Evolutionary conservation across 2,888 invertebrate species (phyloP), one percentile per base, ranked within the genome.

Genomic region (Allolobophora icterica): DNA sequence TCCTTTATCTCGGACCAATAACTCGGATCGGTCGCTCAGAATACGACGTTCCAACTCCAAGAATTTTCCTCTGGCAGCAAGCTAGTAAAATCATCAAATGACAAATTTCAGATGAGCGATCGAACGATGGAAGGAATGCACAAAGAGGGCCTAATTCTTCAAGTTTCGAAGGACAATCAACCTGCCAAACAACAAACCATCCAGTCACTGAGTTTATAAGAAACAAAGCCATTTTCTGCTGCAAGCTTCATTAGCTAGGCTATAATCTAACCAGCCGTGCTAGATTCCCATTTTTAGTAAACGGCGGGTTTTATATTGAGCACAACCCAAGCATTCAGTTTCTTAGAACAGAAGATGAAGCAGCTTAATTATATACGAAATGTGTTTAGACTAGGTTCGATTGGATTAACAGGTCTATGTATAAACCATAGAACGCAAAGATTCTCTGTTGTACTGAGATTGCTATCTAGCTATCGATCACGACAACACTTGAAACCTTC

Each of bases 1-100:
- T 92, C 97, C 96, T 5, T 96, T 96, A 95, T 98, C 98, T 90
- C 96, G 96, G 17, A 97, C 96, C 0, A 96, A 95, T n/a, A 98
- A 95, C 15, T 97, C 96, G 5, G 96, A 96, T 0, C 97, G 97
- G 94, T 98, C 97, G 89, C 96, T 97, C 92, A 97, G 96, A 94
- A 97, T 97, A n/a, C 98, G 96, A 1, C 97, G 96, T 95, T 97
- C 97, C 94, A 98, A 97, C 94, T 97, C 97, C 92, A 97, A 97
- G 90, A 97, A 96, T 95, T 98, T 97, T 8, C 98, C 98, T 93
- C 97, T 97, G 94, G 97, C 97, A 0, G 98, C 98, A 38, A 97
- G 97, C 98, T 98, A 95, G 5, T 71, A 71, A 93, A 93, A 91
- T 33, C 45, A 40, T 45, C 87, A 91, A 42, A 24, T 34, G 1